A percentile compares a stretch with the other conserved stretches of the same genome.
Evolutionary conservation across 1,140 invertebrate genomes (phyloP).

Genomic region (Drosophila ananassae): DNA sequence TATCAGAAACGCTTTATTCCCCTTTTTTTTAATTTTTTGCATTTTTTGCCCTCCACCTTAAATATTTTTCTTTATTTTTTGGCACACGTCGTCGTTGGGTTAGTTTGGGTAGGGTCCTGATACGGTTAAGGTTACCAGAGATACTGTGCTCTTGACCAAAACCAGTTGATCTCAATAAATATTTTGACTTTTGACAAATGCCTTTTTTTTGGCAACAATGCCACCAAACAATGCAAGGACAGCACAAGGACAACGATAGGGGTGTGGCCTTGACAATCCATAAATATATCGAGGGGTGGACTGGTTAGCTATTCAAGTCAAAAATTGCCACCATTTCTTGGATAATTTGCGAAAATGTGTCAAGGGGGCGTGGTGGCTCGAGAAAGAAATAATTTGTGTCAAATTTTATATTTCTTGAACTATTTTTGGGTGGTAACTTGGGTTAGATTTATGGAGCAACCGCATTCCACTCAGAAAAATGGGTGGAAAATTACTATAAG

Average conservation of each 20-base stretch:
- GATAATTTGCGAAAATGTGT: slow-evolving; percentile 44
- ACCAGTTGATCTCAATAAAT: slow-evolving; percentile 82
- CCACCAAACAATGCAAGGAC: slow-evolving; percentile 39
- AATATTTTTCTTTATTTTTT: slow-evolving; percentile 41
- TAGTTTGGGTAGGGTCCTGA: slow-evolving; percentile 48
- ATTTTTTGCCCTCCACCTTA: slow-evolving; percentile 33
- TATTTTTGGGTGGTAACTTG: slow-evolving; percentile 30
- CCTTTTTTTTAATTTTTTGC: slow-evolving; percentile 17
- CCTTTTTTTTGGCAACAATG: slow-evolving; percentile 25
- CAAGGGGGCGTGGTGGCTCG: slow-evolving; percentile 15
- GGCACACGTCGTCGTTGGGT: slow-evolving; percentile 64
- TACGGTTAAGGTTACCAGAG: slow-evolving; percentile 51
- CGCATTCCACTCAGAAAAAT: too few species aligned
- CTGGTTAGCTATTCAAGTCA: slow-evolving; percentile 32
- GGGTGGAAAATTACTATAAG: not conserved
- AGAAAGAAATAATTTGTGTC: slow-evolving; percentile 59
- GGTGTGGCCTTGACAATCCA: slow-evolving; percentile 32
- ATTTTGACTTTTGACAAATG: slow-evolving; percentile 81
- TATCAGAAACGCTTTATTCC: slow-evolving; percentile 61
- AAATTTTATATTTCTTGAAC: slow-evolving; percentile 45
- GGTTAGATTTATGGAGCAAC: slow-evolving; percentile 30
- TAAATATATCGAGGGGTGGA: slow-evolving; percentile 38
- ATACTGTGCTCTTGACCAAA: slow-evolving; percentile 47
- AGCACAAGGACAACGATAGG: slow-evolving; percentile 36
- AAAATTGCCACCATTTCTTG: slow-evolving; percentile 44